Conservation (phyloP, 2,888 invertebrate genomes). For the Aricia artaxerxes region DNA sequence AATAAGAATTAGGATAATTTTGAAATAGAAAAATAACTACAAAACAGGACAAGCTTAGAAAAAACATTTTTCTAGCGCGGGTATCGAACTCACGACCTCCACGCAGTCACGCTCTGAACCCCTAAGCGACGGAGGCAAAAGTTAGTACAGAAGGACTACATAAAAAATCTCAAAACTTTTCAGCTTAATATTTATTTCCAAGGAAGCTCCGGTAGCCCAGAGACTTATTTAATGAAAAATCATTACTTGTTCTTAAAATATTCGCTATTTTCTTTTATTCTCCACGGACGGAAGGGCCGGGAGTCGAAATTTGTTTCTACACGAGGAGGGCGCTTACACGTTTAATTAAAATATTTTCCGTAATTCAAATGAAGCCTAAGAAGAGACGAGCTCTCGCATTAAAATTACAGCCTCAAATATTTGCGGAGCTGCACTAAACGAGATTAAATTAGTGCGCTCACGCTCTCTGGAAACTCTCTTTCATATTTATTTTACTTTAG, state of each 20-base stretch:
- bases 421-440: not conserved
- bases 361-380: conserved; percentile 12
- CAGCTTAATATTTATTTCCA: not conserved
- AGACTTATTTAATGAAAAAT: not conserved
- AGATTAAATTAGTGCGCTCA: not conserved
- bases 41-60: not conserved
- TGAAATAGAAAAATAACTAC: not conserved
- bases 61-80: not conserved
- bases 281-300: not conserved
- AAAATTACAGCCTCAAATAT: conserved; percentile 19
- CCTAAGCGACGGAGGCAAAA: not conserved
- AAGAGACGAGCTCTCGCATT: not conserved
- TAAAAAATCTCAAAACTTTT: not conserved
- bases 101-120: too few species aligned
- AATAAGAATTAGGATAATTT: not conserved
- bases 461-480: not conserved
- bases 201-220: not conserved
- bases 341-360: conserved; percentile 14
- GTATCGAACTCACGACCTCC: not conserved
- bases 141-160: not conserved
- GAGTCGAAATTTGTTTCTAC: not conserved
- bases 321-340: not conserved
- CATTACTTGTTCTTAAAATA: conserved; percentile 3
- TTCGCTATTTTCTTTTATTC: conserved; percentile 13
- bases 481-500: too few species aligned